phyloP scores from a whole-genome alignment of 92 coral and sea anemone genomes.

The Zoanthus solanderi region DNA sequence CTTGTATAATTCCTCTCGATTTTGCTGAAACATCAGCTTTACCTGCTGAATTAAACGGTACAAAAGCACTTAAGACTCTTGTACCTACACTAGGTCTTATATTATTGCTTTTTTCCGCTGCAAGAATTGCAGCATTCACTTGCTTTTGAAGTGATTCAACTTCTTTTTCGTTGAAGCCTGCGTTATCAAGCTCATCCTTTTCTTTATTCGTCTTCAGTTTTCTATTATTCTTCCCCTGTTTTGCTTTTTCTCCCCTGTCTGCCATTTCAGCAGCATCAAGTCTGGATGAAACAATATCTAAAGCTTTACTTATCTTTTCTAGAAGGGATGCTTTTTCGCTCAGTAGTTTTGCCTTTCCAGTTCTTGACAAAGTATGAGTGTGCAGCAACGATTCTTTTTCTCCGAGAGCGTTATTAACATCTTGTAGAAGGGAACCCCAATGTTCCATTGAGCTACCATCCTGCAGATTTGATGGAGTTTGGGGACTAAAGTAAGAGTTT shows the following conservation, averaged over 20 bases:
- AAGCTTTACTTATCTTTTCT: constrained; percentile 82
- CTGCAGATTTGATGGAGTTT: not conserved
- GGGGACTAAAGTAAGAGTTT: not conserved
- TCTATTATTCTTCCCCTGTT: not conserved
- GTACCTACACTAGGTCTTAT: not conserved
- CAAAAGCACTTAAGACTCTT: constrained; percentile 33
- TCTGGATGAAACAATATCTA: constrained; percentile 69
- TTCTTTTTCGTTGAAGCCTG: constrained; percentile 4
- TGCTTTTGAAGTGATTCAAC: constrained; percentile 30
- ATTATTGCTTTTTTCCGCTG: constrained; percentile 22
- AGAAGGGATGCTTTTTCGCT: constrained; percentile 75
- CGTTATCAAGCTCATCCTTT: not conserved
- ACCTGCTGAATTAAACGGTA: constrained; percentile 16
- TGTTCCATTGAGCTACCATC: not conserved
- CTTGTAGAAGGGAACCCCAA: constrained; percentile 39
- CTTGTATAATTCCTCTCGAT: constrained; percentile 34
- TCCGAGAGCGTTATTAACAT: constrained; percentile 18
- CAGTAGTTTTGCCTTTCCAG: constrained; percentile 43
- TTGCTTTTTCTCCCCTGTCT: not conserved
- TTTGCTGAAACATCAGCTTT: constrained; percentile 8
- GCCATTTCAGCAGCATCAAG: constrained; percentile 32
- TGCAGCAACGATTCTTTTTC: not conserved
- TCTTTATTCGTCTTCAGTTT: not conserved
- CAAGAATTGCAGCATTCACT: constrained; percentile 43
- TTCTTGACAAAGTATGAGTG: constrained; percentile 3